A percentile compares a stretch with the other conserved stretches of the same genome.
phyloP scores from a whole-genome alignment of 2,888 invertebrate genomes.

The Koerneria pararmatus region DNA sequence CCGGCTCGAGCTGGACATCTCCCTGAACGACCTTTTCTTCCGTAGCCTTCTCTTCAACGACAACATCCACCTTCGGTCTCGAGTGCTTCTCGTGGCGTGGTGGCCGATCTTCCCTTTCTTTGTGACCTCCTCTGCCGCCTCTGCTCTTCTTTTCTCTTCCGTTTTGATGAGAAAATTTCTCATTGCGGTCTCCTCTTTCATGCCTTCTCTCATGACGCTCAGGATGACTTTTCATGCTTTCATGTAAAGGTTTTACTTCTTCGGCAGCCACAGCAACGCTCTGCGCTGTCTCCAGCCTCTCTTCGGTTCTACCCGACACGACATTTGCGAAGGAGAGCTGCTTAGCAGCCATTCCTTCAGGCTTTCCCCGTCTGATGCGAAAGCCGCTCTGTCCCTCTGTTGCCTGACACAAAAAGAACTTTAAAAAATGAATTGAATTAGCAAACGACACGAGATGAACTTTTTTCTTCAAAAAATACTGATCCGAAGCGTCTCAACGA shows the following conservation, averaged over 20 bases:
- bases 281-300: slow-evolving; percentile 11
- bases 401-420: no score
- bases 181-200: not conserved
- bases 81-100: slow-evolving; percentile 10
- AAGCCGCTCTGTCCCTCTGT: no score
- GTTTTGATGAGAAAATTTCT: not conserved
- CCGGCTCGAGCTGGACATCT: slow-evolving; percentile 40
- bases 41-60: slow-evolving; percentile 29
- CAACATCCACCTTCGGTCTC: slow-evolving; percentile 12
- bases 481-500: no score
- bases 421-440: no score
- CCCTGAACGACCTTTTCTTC: slow-evolving; percentile 30
- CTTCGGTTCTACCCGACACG: slow-evolving; percentile 37
- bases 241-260: slow-evolving; percentile 18
- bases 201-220: slow-evolving; percentile 6
- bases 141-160: slow-evolving; percentile 4
- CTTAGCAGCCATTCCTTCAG: slow-evolving; percentile 40
- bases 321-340: slow-evolving; percentile 49
- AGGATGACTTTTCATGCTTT: slow-evolving; percentile 15
- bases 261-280: not conserved
- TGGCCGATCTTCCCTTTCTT: slow-evolving; percentile 3
- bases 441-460: no score
- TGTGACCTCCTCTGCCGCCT: slow-evolving; percentile 3
- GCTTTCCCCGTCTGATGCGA: no score
- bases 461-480: no score